Evolutionary conservation across 30 jellyfish, hydroid and myxozoan genomes (phyloP).

Genomic region (Aurelia coerulea): DNA sequence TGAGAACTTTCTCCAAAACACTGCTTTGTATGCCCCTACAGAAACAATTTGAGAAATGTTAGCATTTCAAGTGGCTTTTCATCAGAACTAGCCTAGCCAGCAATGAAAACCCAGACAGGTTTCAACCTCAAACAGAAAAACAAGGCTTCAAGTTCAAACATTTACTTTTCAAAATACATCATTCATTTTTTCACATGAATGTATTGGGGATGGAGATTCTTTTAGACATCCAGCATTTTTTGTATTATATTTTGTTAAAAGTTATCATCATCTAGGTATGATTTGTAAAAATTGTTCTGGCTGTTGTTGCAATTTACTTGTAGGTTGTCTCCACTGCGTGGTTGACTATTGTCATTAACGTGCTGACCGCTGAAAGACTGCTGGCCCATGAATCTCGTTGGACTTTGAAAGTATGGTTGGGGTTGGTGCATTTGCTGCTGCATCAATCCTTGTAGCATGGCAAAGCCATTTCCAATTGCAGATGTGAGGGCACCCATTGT

Average conservation of each 20-base stretch:
- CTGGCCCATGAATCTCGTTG: slow-evolving; percentile 12
- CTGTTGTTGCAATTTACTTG: slow-evolving; percentile 3
- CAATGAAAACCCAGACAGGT: too few species aligned
- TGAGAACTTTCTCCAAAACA: too few species aligned
- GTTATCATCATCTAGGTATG: slow-evolving; percentile 18
- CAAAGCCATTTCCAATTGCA: slow-evolving; percentile 24
- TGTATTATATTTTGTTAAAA: neutral
- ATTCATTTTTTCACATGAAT: too few species aligned
- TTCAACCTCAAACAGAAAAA: too few species aligned
- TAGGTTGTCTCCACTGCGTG: slow-evolving; percentile 8
- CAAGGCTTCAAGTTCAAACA: too few species aligned
- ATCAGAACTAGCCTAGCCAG: too few species aligned
- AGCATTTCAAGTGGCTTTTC: too few species aligned
- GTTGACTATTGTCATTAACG: neutral
- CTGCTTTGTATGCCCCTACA: too few species aligned
- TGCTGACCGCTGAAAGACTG: slow-evolving; percentile 23
- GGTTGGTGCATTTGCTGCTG: slow-evolving; percentile 42
- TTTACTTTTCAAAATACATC: too few species aligned
- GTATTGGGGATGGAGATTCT: too few species aligned
- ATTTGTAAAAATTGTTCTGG: slow-evolving; percentile 3
- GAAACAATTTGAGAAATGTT: too few species aligned
- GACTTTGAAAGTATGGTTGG: slow-evolving; percentile 12
- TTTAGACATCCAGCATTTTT: too few species aligned
- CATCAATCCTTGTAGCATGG: slow-evolving; percentile 20
- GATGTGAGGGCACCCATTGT: slow-evolving; percentile 28